Evolutionary conservation across 1,140 invertebrate species (phyloP).

Genomic region (Cardiocondyla obscurior): DNA sequence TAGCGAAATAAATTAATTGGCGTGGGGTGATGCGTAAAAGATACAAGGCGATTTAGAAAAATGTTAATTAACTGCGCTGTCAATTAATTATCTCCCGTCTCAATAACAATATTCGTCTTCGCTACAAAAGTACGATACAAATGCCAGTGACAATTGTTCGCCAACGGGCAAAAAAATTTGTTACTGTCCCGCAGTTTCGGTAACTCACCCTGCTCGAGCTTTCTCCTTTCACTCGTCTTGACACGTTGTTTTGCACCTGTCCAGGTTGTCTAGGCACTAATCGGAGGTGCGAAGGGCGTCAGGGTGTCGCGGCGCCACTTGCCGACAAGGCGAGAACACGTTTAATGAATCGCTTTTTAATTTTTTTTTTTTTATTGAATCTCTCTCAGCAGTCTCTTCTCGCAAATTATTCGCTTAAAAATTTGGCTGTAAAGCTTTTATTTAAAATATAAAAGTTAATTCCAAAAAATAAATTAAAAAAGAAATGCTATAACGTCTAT

Average conservation of each 20-base stretch:
- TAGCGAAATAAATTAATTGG: neutral
- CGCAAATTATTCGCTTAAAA: neutral
- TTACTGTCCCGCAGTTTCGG: conserved; percentile 16
- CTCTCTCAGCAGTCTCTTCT: no score
- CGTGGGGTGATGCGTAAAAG: neutral
- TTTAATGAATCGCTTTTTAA: no score
- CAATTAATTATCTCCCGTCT: neutral
- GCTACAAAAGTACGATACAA: no score
- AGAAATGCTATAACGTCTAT: neutral
- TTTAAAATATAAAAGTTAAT: neutral
- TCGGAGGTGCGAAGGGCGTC: neutral
- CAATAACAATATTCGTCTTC: conserved; percentile 26
- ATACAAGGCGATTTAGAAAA: neutral
- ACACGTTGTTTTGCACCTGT: conserved; percentile 18
- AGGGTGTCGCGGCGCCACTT: conserved; percentile 66
- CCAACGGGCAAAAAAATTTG: conserved; percentile 19
- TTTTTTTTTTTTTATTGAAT: no score
- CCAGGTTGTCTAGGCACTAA: neutral
- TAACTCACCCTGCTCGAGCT: neutral
- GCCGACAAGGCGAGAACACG: no score
- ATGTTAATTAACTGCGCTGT: neutral
- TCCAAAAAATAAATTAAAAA: no score
- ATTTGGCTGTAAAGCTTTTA: neutral
- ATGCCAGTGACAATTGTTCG: no score
- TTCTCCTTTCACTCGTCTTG: neutral